Percentiles rank a stretch among this genome's conserved stretches.
These are phyloP conservation scores for Cyanoramphus novaezelandiae DNA, from an alignment of 2,113 vertebrate species.

Conservation along the genomic window DNA sequence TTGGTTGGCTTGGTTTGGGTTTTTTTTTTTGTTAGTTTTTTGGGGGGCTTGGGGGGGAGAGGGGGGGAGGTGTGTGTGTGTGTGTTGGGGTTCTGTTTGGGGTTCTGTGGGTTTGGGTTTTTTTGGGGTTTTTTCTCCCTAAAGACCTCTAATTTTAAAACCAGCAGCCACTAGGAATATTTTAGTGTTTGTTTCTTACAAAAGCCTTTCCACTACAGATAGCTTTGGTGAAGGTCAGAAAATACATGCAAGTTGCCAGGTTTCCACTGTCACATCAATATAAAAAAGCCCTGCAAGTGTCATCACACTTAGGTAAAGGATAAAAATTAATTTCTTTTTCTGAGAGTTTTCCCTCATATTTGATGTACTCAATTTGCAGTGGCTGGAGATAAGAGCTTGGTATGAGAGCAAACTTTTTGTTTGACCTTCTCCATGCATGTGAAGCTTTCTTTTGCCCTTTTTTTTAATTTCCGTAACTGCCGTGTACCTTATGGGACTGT, in stretches of 20 bases:
- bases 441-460: neutral
- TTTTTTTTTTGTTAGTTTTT: too few relatives aligned
- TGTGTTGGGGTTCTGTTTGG: neutral
- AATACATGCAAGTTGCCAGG: neutral
- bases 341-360: neutral
- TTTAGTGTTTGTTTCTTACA: neutral
- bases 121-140: rapidly evolving
- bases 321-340: neutral
- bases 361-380: neutral
- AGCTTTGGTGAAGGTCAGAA: neutral
- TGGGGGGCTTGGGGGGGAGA: too few relatives aligned
- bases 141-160: neutral
- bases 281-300: neutral
- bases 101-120: neutral
- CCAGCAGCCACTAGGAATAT: neutral
- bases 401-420: neutral
- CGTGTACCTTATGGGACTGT: neutral
- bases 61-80: too few relatives aligned
- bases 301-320: neutral
- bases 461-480: neutral
- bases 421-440: neutral
- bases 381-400: neutral
- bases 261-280: neutral
- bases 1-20: too few relatives aligned
- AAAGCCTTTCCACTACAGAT: neutral